Evolutionary conservation across 2,113 vertebrate species (phyloP).

Genomic region (Menidia beryllina): DNA sequence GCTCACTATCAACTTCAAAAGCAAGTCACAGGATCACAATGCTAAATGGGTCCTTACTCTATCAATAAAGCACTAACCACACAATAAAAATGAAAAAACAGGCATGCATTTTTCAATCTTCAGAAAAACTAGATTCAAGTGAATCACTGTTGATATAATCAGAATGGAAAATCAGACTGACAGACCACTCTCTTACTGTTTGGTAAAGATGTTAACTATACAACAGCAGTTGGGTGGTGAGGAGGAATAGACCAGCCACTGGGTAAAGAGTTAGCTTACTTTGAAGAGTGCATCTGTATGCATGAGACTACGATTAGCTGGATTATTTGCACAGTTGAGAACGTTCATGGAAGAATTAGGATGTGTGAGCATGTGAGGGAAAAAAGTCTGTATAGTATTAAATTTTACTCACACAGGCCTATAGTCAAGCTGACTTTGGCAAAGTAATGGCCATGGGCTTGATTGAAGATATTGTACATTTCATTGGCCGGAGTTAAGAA

Average conservation of each 20-base stretch:
- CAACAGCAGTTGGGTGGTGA: slow-evolving; percentile 47
- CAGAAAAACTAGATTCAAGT: slow-evolving; percentile 4
- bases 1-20: too few species aligned
- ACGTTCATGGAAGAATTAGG: background rate
- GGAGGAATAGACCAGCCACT: slow-evolving; percentile 24
- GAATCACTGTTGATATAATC: slow-evolving; percentile 42
- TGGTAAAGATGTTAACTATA: slow-evolving; percentile 61
- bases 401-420: slow-evolving; percentile 42
- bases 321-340: background rate
- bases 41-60: too few species aligned
- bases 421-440: slow-evolving; percentile 59
- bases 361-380: background rate
- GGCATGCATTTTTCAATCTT: slow-evolving; percentile 11
- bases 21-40: too few species aligned
- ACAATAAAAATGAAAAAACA: too few species aligned
- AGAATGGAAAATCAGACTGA: slow-evolving; percentile 50
- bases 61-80: too few species aligned
- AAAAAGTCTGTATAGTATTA: background rate
- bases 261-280: slow-evolving; percentile 48
- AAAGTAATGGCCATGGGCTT: slow-evolving; percentile 53
- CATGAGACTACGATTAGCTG: background rate
- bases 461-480: slow-evolving; percentile 61
- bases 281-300: slow-evolving; percentile 48
- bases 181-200: slow-evolving; percentile 51
- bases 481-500: slow-evolving; percentile 60